Evolutionary conservation across 2,113 vertebrate genomes (phyloP).

Genomic region (Todiramphus saurophagus): DNA sequence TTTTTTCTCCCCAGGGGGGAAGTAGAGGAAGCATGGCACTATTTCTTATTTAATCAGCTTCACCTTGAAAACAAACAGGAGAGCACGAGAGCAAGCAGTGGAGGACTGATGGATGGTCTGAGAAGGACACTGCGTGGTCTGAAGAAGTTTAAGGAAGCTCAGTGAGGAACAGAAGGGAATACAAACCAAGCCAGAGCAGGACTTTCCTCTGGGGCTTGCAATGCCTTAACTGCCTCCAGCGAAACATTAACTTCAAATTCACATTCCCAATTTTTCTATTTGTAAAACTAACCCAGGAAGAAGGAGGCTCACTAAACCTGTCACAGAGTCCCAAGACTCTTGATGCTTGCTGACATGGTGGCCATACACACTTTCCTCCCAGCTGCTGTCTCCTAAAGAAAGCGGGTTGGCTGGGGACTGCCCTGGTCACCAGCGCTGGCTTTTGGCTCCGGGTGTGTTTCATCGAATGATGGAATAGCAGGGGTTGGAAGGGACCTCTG

Average conservation of each 20-base stretch:
- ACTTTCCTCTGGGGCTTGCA: not conserved
- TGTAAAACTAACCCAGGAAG: not conserved
- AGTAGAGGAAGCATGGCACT: not conserved
- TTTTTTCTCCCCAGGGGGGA: fast-evolving
- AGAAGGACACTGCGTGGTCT: not conserved
- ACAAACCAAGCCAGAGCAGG: not conserved
- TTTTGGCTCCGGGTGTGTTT: fast-evolving
- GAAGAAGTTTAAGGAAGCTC: not conserved
- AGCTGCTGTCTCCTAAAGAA: not conserved
- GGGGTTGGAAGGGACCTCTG: too few relatives aligned
- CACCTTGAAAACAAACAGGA: not conserved
- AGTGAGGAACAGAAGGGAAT: not conserved
- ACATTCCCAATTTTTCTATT: not conserved
- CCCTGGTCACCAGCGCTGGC: fast-evolving
- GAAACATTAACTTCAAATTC: not conserved
- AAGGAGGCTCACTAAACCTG: not conserved
- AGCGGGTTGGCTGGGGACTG: not conserved
- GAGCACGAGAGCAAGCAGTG: not conserved
- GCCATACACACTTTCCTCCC: not conserved
- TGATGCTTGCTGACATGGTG: fast-evolving
- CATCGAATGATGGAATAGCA: too few relatives aligned
- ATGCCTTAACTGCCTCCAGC: not conserved
- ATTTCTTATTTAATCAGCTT: not conserved
- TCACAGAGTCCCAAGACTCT: not conserved
- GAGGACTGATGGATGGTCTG: not conserved